Percentiles rank a stretch among this genome's conserved stretches.
Evolutionary conservation across 2,797 vertebrate species (phyloP).

Genomic region (Craterocephalus amniculus): DNA sequence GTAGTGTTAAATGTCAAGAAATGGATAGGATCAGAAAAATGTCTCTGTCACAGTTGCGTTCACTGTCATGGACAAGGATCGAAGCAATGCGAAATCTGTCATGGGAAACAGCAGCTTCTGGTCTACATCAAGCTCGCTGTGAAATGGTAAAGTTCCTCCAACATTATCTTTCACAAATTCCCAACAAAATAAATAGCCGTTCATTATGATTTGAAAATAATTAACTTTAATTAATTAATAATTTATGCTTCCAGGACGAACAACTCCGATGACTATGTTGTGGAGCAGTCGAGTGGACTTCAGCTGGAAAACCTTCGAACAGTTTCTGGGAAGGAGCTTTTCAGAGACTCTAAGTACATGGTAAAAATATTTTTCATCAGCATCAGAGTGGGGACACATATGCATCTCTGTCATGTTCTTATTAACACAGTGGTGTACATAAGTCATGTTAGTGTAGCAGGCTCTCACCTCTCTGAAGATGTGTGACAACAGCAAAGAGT

Average conservation of each 20-base stretch:
- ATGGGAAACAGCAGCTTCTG: conserved; percentile 80
- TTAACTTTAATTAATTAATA: too few relatives aligned
- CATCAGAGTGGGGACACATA: not conserved
- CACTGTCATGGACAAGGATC: conserved; percentile 75
- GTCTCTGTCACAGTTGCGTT: conserved; percentile 69
- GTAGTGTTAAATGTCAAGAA: not conserved
- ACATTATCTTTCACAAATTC: conserved; percentile 6
- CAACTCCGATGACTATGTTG: conserved; percentile 74
- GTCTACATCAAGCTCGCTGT: conserved; percentile 82
- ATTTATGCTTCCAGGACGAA: conserved; percentile 74
- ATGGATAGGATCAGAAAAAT: not conserved
- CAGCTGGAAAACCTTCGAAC: conserved; percentile 69
- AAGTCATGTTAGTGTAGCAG: not conserved
- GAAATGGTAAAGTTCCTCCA: conserved; percentile 75
- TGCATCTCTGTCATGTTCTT: too few relatives aligned
- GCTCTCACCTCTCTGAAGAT: not conserved
- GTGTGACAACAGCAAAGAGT: not conserved
- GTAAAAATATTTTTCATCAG: conserved; percentile 58
- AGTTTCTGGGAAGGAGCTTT: conserved; percentile 83
- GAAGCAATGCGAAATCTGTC: conserved; percentile 66
- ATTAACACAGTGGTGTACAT: too few relatives aligned
- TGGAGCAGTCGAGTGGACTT: conserved; percentile 82
- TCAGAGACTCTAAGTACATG: conserved; percentile 80
- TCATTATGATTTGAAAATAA: not conserved
- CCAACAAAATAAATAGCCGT: not conserved